phyloP scores from a whole-genome alignment of 2,888 invertebrate genomes.

The Eremobia ochroleuca region DNA sequence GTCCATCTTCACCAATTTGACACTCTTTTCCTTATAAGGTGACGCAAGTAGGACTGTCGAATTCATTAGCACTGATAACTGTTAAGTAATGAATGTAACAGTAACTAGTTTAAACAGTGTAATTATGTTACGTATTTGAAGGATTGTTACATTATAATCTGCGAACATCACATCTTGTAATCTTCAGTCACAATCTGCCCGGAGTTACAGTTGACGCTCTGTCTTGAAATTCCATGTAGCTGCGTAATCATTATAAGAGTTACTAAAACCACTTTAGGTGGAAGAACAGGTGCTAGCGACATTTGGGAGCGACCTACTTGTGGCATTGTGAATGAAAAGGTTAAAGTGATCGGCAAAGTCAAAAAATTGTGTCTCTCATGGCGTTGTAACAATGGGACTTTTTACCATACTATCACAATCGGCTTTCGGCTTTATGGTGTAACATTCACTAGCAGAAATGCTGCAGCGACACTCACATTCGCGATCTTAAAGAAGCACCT shows the following conservation, averaged over 20 bases:
- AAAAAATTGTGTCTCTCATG: neutral
- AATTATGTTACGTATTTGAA: conserved; percentile 28
- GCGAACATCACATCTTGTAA: conserved; percentile 19
- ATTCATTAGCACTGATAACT: conserved; percentile 17
- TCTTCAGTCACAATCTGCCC: conserved; percentile 7
- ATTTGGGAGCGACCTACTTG: neutral
- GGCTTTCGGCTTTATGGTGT: conserved; percentile 9
- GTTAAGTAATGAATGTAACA: conserved; percentile 39
- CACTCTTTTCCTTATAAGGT: conserved; percentile 21
- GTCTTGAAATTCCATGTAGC: neutral
- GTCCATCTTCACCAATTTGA: conserved; percentile 28
- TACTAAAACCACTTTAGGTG: neutral
- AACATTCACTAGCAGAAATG: conserved; percentile 12
- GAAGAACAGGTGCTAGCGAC: neutral
- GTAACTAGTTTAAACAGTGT: conserved; percentile 29
- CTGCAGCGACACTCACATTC: neutral
- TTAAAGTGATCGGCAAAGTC: neutral
- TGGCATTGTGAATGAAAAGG: neutral
- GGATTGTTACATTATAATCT: conserved; percentile 43
- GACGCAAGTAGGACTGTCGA: conserved; percentile 28
- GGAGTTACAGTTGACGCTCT: neutral
- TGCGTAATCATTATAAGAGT: neutral
- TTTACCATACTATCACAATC: neutral
- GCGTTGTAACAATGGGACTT: neutral
- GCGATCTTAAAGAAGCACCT: conserved; percentile 39